A percentile compares a stretch with the other conserved stretches of the same genome.
Conservation (phyloP, 2,888 invertebrate species). For the Maniola hyperantus region DNA sequence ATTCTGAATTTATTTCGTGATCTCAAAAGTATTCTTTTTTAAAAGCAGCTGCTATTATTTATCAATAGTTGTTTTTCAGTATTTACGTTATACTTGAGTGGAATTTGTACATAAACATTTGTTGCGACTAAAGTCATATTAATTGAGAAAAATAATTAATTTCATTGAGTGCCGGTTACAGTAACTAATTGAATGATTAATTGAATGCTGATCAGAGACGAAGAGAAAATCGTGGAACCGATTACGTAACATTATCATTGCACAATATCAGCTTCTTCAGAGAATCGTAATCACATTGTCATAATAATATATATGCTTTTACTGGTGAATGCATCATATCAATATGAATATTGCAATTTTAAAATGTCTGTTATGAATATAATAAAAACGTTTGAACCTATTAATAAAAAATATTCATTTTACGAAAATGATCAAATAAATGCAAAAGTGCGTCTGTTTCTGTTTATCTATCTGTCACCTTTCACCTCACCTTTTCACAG, state of each 20-base stretch:
- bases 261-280: conserved; percentile 6
- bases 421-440: too few species aligned
- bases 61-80: neutral
- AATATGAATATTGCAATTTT: conserved; percentile 7
- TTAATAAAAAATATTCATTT: too few species aligned
- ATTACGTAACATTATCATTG: conserved; percentile 14
- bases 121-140: neutral
- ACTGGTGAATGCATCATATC: conserved; percentile 11
- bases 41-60: neutral
- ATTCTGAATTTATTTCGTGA: too few species aligned
- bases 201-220: conserved; percentile 12
- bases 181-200: conserved; percentile 1
- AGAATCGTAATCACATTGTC: neutral
- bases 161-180: conserved; percentile 1
- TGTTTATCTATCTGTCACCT: too few species aligned
- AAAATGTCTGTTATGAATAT: neutral
- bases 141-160: conserved; percentile 3
- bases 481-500: too few species aligned
- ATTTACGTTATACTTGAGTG: neutral
- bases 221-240: conserved; percentile 14
- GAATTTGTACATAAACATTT: neutral
- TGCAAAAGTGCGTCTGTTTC: too few species aligned
- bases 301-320: conserved; percentile 6
- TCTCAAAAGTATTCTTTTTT: too few species aligned
- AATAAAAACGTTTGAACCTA: too few species aligned